phyloP scores from a whole-genome alignment of 2,113 vertebrate genomes.

The Tragelaphus imberbis region DNA sequence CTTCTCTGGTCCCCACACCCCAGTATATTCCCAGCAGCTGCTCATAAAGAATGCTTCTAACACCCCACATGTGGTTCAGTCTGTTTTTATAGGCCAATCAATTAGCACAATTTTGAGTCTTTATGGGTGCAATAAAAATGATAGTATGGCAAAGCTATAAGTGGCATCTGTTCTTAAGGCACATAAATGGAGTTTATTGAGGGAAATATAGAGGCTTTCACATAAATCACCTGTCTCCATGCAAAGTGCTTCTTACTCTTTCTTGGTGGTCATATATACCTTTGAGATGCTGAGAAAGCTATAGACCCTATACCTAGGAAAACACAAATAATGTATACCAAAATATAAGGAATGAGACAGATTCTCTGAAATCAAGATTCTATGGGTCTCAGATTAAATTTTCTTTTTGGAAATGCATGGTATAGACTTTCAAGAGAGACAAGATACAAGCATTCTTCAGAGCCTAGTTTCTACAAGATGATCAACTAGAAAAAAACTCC shows the following conservation, averaged over 20 bases:
- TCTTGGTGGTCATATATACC: background rate
- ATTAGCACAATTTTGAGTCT: conserved; percentile 48
- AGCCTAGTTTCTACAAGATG: background rate
- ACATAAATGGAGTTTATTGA: conserved; percentile 23
- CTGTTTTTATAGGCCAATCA: conserved; percentile 40
- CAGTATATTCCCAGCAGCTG: background rate
- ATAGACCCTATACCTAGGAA: background rate
- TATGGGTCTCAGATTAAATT: background rate
- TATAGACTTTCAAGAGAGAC: background rate
- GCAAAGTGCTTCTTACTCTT: background rate
- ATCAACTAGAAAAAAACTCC: background rate
- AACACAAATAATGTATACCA: background rate
- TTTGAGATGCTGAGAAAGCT: background rate
- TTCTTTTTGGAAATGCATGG: background rate
- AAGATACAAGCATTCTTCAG: background rate
- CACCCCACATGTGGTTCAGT: background rate
- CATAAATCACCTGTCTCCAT: background rate
- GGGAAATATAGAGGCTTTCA: background rate
- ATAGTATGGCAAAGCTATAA: conserved; percentile 7
- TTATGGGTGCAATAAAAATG: conserved; percentile 46
- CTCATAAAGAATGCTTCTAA: background rate
- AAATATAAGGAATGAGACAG: background rate
- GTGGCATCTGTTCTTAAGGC: background rate
- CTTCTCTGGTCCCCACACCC: background rate
- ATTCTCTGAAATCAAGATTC: background rate